These are phyloP conservation scores for Troides oblongomaculatus DNA, from an alignment of 2,888 invertebrate species.

Conservation along the genomic window DNA sequence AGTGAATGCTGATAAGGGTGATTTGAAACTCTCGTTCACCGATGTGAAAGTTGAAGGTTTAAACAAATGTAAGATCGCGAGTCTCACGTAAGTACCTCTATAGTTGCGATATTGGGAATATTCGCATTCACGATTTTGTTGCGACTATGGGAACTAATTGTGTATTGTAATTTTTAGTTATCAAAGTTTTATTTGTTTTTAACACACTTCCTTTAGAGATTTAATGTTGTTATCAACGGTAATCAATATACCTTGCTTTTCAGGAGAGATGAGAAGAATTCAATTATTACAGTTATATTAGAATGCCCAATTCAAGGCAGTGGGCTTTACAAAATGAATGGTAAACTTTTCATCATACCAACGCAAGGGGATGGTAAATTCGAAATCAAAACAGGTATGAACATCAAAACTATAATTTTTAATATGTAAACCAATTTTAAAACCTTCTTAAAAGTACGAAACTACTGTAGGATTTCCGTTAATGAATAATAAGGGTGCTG, in stretches of 20 bases:
- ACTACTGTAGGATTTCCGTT: not conserved
- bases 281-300: slow-evolving; percentile 31
- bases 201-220: too few relatives aligned
- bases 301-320: slow-evolving; percentile 38
- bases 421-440: too few relatives aligned
- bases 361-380: slow-evolving; percentile 42
- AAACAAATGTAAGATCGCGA: slow-evolving; percentile 37
- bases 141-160: too few relatives aligned
- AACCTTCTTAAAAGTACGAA: not conserved
- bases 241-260: too few relatives aligned
- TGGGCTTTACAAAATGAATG: slow-evolving; percentile 40
- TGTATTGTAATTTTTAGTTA: too few relatives aligned
- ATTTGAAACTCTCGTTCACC: slow-evolving; percentile 39
- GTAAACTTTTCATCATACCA: slow-evolving; percentile 38
- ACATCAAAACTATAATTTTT: not conserved
- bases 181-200: too few relatives aligned
- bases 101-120: too few relatives aligned
- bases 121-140: too few relatives aligned
- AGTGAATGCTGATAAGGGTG: slow-evolving; percentile 35
- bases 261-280: slow-evolving; percentile 39
- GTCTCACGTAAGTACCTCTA: slow-evolving; percentile 41
- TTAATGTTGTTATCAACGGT: too few relatives aligned
- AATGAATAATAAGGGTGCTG: too few relatives aligned
- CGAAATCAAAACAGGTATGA: slow-evolving; percentile 42
- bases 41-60: slow-evolving; percentile 37